Percentiles rank a stretch among this genome's conserved stretches.
Conservation (phyloP, 2,113 vertebrate genomes). For the Nannospalax galili region DNA sequence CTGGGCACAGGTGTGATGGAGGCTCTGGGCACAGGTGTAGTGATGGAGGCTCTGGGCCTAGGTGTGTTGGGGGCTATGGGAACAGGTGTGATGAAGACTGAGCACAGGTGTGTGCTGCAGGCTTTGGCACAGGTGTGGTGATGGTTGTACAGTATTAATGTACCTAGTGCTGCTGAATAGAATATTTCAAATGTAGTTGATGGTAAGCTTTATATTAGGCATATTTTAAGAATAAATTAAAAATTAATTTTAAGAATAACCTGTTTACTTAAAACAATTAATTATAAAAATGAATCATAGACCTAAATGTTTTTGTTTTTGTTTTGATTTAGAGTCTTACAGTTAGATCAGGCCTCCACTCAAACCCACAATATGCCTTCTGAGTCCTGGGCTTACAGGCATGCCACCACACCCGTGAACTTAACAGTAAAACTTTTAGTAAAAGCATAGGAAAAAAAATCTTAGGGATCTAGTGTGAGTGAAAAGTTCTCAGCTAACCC, state of each 20-base stretch:
- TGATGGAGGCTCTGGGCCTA: not conserved
- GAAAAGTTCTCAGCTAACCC: not conserved
- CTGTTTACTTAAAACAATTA: not conserved
- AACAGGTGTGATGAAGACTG: not conserved
- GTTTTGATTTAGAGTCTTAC: not conserved
- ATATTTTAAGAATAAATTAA: not conserved
- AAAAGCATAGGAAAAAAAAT: not conserved
- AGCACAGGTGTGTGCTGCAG: too few relatives aligned
- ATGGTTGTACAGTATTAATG: not conserved
- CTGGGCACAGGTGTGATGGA: not conserved
- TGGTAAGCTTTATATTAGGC: not conserved
- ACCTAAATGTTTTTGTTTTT: too few relatives aligned
- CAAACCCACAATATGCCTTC: not conserved
- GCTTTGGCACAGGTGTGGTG: not conserved
- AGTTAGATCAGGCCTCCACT: not conserved
- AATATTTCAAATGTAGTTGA: not conserved
- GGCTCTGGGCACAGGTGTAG: not conserved
- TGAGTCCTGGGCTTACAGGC: too few relatives aligned
- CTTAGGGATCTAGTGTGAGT: not conserved
- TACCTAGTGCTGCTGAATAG: not conserved
- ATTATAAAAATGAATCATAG: not conserved
- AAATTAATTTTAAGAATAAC: not conserved
- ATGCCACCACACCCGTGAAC: not conserved
- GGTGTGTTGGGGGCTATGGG: not conserved
- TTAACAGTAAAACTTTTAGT: not conserved